phyloP scores from a whole-genome alignment of 2,797 vertebrate species.

The Aratinga solstitialis region DNA sequence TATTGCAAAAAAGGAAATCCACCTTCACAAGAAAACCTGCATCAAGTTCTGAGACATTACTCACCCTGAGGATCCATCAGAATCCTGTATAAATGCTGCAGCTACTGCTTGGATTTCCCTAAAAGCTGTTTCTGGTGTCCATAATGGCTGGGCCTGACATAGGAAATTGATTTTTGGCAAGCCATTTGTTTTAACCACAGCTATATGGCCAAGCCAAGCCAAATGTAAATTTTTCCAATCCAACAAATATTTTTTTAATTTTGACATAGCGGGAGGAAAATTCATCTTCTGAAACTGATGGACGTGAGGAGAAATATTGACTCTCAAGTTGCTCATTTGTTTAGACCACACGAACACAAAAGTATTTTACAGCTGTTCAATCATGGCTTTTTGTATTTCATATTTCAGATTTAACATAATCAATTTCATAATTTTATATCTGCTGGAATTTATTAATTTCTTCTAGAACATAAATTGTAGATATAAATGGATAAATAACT shows the following conservation, averaged over 20 bases:
- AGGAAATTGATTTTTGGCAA: conserved; percentile 58
- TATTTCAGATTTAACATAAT: neutral
- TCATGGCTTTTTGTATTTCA: neutral
- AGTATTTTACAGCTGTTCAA: neutral
- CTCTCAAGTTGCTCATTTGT: neutral
- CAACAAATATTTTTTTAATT: conserved; percentile 44
- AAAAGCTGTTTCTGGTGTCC: conserved; percentile 12
- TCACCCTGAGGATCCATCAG: neutral
- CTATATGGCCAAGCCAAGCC: neutral
- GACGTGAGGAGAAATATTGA: conserved; percentile 24
- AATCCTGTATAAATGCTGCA: neutral
- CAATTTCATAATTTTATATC: neutral
- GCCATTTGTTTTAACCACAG: conserved; percentile 16
- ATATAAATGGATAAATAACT: neutral
- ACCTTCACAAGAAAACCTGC: neutral
- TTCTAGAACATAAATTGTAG: neutral
- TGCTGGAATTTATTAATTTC: neutral
- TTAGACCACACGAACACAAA: conserved; percentile 42
- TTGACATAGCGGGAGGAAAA: conserved; percentile 43
- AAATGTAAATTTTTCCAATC: conserved; percentile 60
- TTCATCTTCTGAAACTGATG: neutral
- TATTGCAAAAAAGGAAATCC: neutral
- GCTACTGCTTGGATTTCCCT: conserved; percentile 9
- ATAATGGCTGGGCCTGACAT: neutral
- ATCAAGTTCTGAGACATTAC: neutral